Evolutionary conservation across 2,888 invertebrate genomes (phyloP), one percentile per base, ranked within the genome.

Genomic region (Drosophila acutilabella): DNA sequence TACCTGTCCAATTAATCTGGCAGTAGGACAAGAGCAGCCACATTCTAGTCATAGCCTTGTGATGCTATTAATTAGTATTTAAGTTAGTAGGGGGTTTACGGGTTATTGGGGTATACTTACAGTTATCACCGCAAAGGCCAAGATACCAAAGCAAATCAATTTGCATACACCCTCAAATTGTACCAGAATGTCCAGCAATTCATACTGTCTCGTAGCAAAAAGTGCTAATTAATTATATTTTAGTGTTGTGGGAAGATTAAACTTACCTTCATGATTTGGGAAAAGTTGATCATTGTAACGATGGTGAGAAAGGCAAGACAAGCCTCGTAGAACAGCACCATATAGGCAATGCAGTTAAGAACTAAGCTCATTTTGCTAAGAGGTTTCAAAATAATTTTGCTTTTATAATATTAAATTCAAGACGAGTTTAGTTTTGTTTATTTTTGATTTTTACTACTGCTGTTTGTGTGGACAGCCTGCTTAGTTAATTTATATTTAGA

Each of bases 1-100:
- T n/a, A 4, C 10, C 16, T 1, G 10, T 20, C 66, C 74, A 76
- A 10, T 52, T 58, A 4, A 78, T 70, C 7, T 62, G 65, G 6
- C 50, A 8, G 41, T 58, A 78, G 7, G 62, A 42, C n/a, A 33
- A 26, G 0, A 66, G 20, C 13, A 76, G 2, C 76, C 76, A 76
- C 7, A 74, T 0, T 10, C 40, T 57, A 0, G 74, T 1, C n/a
- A 54, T 18, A 1, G 41, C 16, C 51, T 14, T 62, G 7, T 50
- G 2, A 6, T 56, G 70, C 76, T 76, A 3, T n/a, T 8, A 0
- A 6, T 30, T 30, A 6, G 7, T 30, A 30, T 0, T 2, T 2
- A 0, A 14, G 2, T 10, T 26, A 11, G 2, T 18, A 23, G 0
- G 11, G 13, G 13, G 23, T 23, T 5, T 1, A 23, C 0, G 6